Evolutionary conservation across 2,888 invertebrate genomes (phyloP).

Genomic region (Trypoxylon attenuatum): DNA sequence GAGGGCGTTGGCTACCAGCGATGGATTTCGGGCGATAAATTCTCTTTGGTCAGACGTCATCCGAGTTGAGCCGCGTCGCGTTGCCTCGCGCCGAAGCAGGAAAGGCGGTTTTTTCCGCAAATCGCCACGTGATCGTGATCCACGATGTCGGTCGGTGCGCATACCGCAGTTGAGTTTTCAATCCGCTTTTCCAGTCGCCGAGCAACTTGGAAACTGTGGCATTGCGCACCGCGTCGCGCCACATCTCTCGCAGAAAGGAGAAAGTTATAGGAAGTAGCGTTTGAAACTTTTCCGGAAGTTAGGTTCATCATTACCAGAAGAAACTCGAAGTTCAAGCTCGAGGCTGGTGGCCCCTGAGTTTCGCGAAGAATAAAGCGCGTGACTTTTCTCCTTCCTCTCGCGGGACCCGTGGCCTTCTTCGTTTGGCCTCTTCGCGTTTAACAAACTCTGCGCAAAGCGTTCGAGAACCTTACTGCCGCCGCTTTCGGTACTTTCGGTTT

Average conservation of each 20-base stretch:
- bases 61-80: conserved; percentile 29
- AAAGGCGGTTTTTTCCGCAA: too few relatives aligned
- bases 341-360: conserved; percentile 17
- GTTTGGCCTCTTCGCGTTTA: neutral
- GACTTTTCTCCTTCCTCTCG: neutral
- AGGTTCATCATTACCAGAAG: conserved; percentile 62
- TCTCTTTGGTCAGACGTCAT: neutral
- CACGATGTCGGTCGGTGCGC: too few relatives aligned
- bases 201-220: conserved; percentile 51
- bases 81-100: conserved; percentile 7
- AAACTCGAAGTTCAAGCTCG: conserved; percentile 40
- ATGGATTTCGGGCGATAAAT: conserved; percentile 2
- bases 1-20: neutral
- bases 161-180: conserved; percentile 34
- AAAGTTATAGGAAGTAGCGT: conserved; percentile 44
- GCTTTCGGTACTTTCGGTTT: conserved; percentile 36
- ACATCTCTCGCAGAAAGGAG: conserved; percentile 32
- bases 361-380: conserved; percentile 38
- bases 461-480: conserved; percentile 20
- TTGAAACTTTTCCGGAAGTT: conserved; percentile 57
- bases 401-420: neutral
- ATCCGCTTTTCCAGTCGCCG: conserved; percentile 38
- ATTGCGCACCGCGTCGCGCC: conserved; percentile 18
- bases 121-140: too few relatives aligned
- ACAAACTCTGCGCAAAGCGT: conserved; percentile 38